Conservation (phyloP, 2,888 invertebrate species). For the Trichogramma evanescens region DNA sequence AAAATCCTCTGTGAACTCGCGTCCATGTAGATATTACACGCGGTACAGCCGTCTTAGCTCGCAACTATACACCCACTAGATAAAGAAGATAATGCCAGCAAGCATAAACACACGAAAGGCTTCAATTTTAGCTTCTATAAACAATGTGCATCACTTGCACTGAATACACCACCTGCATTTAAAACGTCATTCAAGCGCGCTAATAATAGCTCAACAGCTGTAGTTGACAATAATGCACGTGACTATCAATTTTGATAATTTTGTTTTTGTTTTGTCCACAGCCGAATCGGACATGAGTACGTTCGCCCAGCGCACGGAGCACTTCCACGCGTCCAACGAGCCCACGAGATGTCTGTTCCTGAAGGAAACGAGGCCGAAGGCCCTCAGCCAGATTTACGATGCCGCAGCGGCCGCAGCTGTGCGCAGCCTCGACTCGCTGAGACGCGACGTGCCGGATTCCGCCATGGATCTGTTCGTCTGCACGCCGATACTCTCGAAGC, state of each 20-base stretch:
- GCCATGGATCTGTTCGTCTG: constrained; percentile 68
- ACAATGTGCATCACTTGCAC: too few relatives aligned
- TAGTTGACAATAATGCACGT: not conserved
- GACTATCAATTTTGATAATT: not conserved
- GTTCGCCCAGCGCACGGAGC: constrained; percentile 72
- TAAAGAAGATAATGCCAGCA: too few relatives aligned
- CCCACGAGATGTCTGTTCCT: constrained; percentile 70
- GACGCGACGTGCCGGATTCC: constrained; percentile 57
- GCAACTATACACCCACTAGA: too few relatives aligned
- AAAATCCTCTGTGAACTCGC: too few relatives aligned
- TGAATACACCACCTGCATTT: too few relatives aligned
- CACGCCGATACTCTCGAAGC: constrained; percentile 72
- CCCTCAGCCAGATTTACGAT: constrained; percentile 71
- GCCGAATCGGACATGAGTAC: constrained; percentile 87
- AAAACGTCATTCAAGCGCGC: not conserved
- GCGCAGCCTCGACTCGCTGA: constrained; percentile 61
- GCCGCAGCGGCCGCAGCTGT: constrained; percentile 66
- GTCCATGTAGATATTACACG: too few relatives aligned
- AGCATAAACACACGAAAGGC: too few relatives aligned
- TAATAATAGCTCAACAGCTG: not conserved
- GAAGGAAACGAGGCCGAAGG: constrained; percentile 65
- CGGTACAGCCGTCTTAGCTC: too few relatives aligned
- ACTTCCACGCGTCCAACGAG: constrained; percentile 66
- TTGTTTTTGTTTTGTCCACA: constrained; percentile 46
- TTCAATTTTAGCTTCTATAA: too few relatives aligned